A percentile compares a stretch with the other conserved stretches of the same genome.
These are phyloP conservation scores for Pemphigus obesinymphae DNA, from an alignment of 1,140 invertebrate genomes.

Conservation along the genomic window DNA sequence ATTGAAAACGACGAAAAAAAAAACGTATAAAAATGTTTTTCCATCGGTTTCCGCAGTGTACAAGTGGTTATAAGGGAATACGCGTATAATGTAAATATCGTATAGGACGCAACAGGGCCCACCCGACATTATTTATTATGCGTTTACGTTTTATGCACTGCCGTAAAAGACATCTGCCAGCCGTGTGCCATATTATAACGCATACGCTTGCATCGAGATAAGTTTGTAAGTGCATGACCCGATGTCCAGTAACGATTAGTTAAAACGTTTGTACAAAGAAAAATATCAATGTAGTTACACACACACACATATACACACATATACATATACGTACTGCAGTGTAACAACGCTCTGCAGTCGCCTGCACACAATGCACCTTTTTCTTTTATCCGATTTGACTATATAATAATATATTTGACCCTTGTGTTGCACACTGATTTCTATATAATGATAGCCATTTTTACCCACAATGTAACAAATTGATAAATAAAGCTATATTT, in stretches of 20 bases:
- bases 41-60: background rate
- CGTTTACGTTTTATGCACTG: too few relatives aligned
- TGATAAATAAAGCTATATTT: too few relatives aligned
- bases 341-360: too few relatives aligned
- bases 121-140: background rate
- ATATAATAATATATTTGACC: background rate
- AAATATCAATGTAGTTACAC: background rate
- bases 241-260: slow-evolving; percentile 12
- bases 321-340: too few relatives aligned
- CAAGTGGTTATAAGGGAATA: background rate
- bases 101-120: background rate
- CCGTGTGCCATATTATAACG: background rate
- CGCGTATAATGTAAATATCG: background rate
- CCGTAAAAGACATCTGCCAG: background rate
- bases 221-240: background rate
- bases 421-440: background rate
- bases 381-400: background rate
- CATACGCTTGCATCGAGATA: background rate
- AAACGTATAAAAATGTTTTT: background rate
- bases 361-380: background rate
- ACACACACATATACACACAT: too few relatives aligned
- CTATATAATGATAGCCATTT: too few relatives aligned
- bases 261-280: background rate
- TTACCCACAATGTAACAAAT: too few relatives aligned
- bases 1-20: background rate